Evolutionary conservation across 1,140 invertebrate genomes (phyloP), one percentile per base, ranked within the genome.

Genomic region (Palaemon carinicauda): DNA sequence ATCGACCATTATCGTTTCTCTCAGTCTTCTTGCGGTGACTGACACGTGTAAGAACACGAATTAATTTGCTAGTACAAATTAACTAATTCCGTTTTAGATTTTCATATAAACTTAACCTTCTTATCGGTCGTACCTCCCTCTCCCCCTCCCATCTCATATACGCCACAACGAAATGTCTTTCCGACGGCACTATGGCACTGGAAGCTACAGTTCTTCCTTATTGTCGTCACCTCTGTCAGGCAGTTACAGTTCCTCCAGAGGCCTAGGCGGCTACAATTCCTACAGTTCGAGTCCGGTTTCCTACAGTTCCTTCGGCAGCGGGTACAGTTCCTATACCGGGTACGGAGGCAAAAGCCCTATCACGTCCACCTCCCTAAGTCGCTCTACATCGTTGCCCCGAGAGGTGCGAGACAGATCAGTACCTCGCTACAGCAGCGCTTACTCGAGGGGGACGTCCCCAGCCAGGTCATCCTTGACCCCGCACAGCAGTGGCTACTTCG

Each of bases 151-250:
- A 31, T n/a, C n/a, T n/a, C n/a, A n/a, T n/a, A n/a, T n/a, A n/a
- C 17, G 12, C 4, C 10, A 27, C 54, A 52, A 50, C 52, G 77
- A 0, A 50, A 85, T 85, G 82, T 85, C 82, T 29, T 85, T 85
- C 73, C 82, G 82, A 31, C 82, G 82, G n/a, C 82, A 79, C 41
- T 79, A 85, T 56, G 74, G 75, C 7, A 75, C 71, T 19, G 75
- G 82, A 21, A 85, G 75, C 50, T 85, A 85, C 56, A 78, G 82
- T 56, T 85, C 82, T 9, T 85, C 82, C 9, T 50, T 85, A 3
- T 21, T 85, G n/a, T 56, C 82, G 1, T 85, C 82, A 14, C 82
- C 82, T 10, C 33, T 85, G 4, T 52, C 54, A 21, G 69, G 74
- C 74, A 77, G 51, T 74, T 85, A 85, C 17, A 60, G 75, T 31